Base-by-base conservation (phyloP, 2,113 vertebrate species). In the Rhinogobius similis region DNA sequence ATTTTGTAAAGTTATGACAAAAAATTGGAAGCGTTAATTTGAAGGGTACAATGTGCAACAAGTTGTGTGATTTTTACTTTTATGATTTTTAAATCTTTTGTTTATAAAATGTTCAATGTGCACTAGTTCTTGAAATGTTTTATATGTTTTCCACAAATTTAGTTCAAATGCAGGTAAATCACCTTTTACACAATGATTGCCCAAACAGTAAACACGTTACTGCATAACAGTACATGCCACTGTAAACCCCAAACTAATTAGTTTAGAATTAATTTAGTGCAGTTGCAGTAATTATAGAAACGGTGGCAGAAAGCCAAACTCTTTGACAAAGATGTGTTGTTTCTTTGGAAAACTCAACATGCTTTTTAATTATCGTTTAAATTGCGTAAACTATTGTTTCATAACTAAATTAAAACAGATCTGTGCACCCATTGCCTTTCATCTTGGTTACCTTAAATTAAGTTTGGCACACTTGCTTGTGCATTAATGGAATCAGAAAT, bases 1-100 rank as follows among this genome's bases (percentile, higher is more conserved):
- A 58, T 50, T 58, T 20, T n/a, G n/a, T 52, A 65, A 77, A 73
- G 2, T 62, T 50, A 50, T 62, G 29, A 80, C 50, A 58, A 59
- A 62, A 63, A 75, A 55, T 68, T 87, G 90, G 92, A 93, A 90
- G 92, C 90, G 90, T 93, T 93, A 86, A 91, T 93, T 88, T 91
- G 81, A 87, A 82, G 83, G 86, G 86, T 83, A 82, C 69, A 82
- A 87, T 92, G 82, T 90, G 76, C 89, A 88, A 86, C 85, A 90
- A 89, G 78, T 91, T 92, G 89, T 92, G 84, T 93, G 81, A 86
- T 85, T 79, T 66, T 70, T 70, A 65, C 20, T 46, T 69, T 56
- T 46, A 53, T 67, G 38, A 39, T 73, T 68, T 70, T 72, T 64
- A 66, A 79, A 68, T 75, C 78, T 90, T 41, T 61, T 86, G 65